Base-by-base conservation (phyloP, 30 jellyfish, hydroid and myxozoan genomes). In the Aurelia aurita region DNA sequence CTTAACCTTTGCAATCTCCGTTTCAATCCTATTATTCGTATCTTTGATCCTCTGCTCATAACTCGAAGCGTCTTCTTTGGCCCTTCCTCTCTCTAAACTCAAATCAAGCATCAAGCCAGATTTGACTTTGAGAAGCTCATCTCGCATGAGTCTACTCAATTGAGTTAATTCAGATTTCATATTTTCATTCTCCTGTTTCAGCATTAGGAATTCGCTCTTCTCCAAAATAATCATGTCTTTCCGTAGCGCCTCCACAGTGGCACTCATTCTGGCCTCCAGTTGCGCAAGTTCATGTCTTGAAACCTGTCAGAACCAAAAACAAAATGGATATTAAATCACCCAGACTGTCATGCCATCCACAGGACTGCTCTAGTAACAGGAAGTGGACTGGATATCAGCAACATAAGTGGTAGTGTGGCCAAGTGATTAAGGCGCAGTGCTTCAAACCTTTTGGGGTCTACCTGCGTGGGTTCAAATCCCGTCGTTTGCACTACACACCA, bases 191-290 rank as follows among this genome's bases (percentile, higher is more conserved):
- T 88, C 96, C 5, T 82, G 91, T 51, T 79, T 88, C 73, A 88
- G 65, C 86, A 88, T 68, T 22, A 71, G 70, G 51, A 88, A 88
- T 49, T 88, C 96, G 20, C 96, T 88, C 51, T 88, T 88, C 45
- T 88, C 96, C 25, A 88, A 63, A 29, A 88, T 88, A 0, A 88
- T 86, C 96, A 88, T 88, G 64, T 88, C 96, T 20, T 88, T 88
- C 39, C 96, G 62, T 21, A 87, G 55, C 3, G 90, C 96, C 34
- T 87, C 96, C 12, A 77, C 87, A 10, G 88, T 77, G 25, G 90
- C 96, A 28, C 84, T 87, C 86, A 87, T 74, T 46, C 90, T 10
- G 18, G 75, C 43, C 68, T 87, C 96, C 59, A 87, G 74, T 57
- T 87, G 89, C 3, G 96, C 86, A 1, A 72, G 83, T 31, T 87